phyloP scores from a whole-genome alignment of 2,888 invertebrate species.

The Acronicta leporina region DNA sequence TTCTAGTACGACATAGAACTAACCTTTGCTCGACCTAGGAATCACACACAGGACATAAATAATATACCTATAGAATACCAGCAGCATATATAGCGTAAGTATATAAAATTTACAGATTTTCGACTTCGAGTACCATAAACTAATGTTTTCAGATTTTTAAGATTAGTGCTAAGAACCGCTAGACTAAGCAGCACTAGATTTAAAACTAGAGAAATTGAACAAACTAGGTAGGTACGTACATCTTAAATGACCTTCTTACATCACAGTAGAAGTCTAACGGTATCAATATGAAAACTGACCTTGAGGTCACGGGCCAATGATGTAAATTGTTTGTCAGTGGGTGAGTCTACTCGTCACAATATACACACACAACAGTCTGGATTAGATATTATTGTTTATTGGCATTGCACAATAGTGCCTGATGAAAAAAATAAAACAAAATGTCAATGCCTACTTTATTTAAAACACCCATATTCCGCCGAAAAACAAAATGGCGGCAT shows the following conservation, averaged over 20 bases:
- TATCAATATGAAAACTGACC: conserved; percentile 78
- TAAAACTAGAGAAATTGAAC: background rate
- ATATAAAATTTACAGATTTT: too few species aligned
- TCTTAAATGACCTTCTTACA: conserved; percentile 58
- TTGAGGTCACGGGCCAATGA: conserved; percentile 69
- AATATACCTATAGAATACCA: too few species aligned
- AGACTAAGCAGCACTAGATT: too few species aligned
- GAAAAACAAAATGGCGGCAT: too few species aligned
- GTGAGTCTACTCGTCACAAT: conserved; percentile 61
- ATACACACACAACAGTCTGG: conserved; percentile 35
- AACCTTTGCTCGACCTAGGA: too few species aligned
- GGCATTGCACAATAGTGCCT: conserved; percentile 14
- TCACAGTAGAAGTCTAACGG: conserved; percentile 56
- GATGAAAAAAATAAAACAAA: conserved; percentile 10
- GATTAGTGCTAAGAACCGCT: too few species aligned
- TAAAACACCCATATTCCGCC: too few species aligned
- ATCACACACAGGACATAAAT: too few species aligned
- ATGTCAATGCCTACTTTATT: background rate
- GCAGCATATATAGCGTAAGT: too few species aligned
- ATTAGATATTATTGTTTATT: conserved; percentile 30
- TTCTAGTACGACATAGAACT: too few species aligned
- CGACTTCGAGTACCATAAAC: too few species aligned
- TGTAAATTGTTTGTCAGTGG: conserved; percentile 76
- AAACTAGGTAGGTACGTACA: background rate
- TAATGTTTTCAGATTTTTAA: too few species aligned